Percentiles rank a stretch among this genome's conserved stretches.
Conservation (phyloP, 2,888 invertebrate species). For the Meteorus cinctellus region DNA sequence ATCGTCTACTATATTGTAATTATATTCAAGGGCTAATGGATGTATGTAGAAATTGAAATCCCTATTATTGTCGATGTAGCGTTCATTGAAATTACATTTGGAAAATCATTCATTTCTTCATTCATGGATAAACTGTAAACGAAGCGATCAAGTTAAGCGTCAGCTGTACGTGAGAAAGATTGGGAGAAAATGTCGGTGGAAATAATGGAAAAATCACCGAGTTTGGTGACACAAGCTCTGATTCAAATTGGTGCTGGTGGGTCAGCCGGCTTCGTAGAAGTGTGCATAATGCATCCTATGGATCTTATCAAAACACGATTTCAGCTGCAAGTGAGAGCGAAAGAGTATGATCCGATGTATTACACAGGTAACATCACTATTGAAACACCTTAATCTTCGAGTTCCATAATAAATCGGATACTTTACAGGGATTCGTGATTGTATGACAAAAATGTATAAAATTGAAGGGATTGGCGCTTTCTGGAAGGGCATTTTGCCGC, state of each 20-base stretch:
- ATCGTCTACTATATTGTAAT: too few relatives aligned
- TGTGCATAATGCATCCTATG: conserved; percentile 96
- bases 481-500: conserved; percentile 96
- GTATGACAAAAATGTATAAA: conserved; percentile 90
- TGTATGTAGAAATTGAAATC: too few relatives aligned
- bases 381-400: background rate
- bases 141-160: too few relatives aligned
- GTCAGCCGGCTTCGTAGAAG: conserved; percentile 93
- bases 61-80: too few relatives aligned
- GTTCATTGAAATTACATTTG: too few relatives aligned
- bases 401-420: background rate
- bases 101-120: too few relatives aligned
- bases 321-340: conserved; percentile 80
- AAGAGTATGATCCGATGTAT: conserved; percentile 62
- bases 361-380: conserved; percentile 67
- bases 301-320: conserved; percentile 94
- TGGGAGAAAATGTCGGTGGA: conserved; percentile 47
- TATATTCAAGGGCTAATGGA: too few relatives aligned
- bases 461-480: conserved; percentile 89
- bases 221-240: conserved; percentile 80
- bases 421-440: conserved; percentile 86
- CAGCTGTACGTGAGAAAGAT: conserved; percentile 13
- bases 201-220: conserved; percentile 40
- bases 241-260: conserved; percentile 92
- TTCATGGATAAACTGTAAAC: too few relatives aligned